Evolutionary conservation across 2,797 vertebrate genomes (phyloP).

Genomic region (Thamnophis elegans): DNA sequence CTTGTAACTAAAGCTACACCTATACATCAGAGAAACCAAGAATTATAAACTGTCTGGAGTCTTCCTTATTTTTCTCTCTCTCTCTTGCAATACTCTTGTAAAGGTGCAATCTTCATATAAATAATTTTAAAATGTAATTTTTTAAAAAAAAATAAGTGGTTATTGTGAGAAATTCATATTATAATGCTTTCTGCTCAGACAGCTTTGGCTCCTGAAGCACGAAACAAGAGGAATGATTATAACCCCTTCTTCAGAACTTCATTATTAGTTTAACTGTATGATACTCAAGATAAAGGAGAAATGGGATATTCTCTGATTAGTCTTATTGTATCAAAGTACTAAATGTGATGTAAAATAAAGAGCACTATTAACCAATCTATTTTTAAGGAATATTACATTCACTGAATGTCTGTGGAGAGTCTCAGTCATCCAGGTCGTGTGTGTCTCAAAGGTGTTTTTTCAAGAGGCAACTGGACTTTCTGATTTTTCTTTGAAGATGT

Average conservation of each 20-base stretch:
- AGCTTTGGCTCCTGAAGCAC: not conserved
- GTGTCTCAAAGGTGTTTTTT: too few species aligned
- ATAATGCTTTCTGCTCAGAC: not conserved
- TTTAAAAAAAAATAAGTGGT: not conserved
- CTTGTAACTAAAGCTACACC: not conserved
- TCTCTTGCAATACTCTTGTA: not conserved
- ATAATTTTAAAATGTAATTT: not conserved
- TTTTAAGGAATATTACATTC: conserved; percentile 3
- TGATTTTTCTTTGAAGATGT: too few species aligned
- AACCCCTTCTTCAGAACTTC: not conserved
- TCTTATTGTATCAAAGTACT: not conserved
- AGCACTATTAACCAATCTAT: not conserved
- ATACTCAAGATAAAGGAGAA: not conserved
- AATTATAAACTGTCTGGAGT: not conserved
- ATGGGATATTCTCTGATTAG: not conserved
- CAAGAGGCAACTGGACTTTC: too few species aligned
- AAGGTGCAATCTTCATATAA: not conserved
- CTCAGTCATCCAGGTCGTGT: too few species aligned
- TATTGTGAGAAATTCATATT: not conserved
- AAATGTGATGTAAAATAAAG: not conserved
- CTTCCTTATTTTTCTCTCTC: not conserved
- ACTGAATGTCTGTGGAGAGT: not conserved
- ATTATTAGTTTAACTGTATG: not conserved
- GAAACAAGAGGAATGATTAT: not conserved
- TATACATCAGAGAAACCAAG: not conserved